Evolutionary conservation across 2,113 vertebrate genomes (phyloP).

Genomic region (Macrotis lagotis): DNA sequence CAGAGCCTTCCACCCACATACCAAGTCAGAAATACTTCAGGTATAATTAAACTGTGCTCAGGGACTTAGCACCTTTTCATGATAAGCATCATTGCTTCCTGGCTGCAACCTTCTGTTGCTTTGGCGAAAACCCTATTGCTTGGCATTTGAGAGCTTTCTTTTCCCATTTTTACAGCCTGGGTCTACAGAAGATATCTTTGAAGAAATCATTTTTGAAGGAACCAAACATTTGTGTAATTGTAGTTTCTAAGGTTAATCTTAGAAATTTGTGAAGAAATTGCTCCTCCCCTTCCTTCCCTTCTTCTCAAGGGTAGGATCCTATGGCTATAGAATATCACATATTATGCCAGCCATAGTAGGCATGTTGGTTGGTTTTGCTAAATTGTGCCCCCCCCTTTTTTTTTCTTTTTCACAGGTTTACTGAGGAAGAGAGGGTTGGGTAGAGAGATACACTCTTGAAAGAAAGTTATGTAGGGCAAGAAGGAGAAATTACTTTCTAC

Average conservation of each 20-base stretch:
- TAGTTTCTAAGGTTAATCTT: background rate
- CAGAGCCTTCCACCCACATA: slow-evolving; percentile 43
- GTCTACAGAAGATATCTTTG: slow-evolving; percentile 1
- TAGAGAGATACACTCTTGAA: background rate
- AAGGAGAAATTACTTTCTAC: background rate
- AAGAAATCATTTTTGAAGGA: slow-evolving; percentile 2
- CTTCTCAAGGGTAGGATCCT: background rate
- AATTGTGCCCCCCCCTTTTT: background rate
- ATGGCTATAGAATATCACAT: background rate
- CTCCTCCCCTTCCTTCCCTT: background rate
- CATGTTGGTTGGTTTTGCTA: background rate
- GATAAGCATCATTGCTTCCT: slow-evolving; percentile 46
- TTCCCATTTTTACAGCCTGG: slow-evolving; percentile 44
- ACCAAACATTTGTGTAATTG: background rate
- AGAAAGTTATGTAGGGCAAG: background rate
- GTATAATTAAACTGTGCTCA: slow-evolving; percentile 54
- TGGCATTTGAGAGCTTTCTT: slow-evolving; percentile 52
- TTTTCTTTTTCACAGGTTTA: background rate
- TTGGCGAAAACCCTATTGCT: slow-evolving; percentile 54
- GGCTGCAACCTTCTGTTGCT: slow-evolving; percentile 35
- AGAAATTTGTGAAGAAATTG: background rate
- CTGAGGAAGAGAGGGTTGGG: background rate
- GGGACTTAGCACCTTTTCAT: slow-evolving; percentile 59
- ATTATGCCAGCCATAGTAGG: background rate
- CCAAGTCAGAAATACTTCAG: slow-evolving; percentile 33